Base-by-base conservation (phyloP, 2,113 vertebrate species). In the Alethe diademata region DNA sequence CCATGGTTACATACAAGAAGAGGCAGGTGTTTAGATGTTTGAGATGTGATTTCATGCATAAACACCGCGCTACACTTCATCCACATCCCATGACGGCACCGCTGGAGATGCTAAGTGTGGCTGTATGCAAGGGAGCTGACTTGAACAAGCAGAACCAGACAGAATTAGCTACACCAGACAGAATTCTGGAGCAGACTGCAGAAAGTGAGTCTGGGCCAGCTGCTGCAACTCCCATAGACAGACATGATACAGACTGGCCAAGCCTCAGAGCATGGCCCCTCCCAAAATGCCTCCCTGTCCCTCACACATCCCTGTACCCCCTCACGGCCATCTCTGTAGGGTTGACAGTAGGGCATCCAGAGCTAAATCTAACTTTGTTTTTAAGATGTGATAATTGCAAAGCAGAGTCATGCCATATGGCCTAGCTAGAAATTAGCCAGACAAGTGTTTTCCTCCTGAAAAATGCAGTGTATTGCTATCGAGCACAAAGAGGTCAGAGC, bases 21-120 rank as follows among this genome's bases (percentile, higher is more conserved):
- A 43, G 9, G 15, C 0, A 11, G 1, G 17, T 25, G 15, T 14
- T 62, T 1, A 33, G 58, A 2, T 48, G 31, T 33, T 62, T 1
- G 3, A 74, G 47, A 36, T 9, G 17, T 5, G 19, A 31, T 36
- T 62, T 58, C 33, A 50, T 3, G 14, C 19, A 43, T 5, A 45
- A 48, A 19, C 17, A 11, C 4, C 13, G 22, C 0, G 0, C 53
- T n/a, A 14, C 14, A 11, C 14, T 53, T 31, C 40, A 62, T 8
- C 11, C 35, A 35, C 20, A 31, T 57, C 24, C 31, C n/a, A 10
- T 0, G 11, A 11, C 1, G 33, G 15, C n/a, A 43, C 20, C 25
- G 53, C 74, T 53, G 42, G 43, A 84, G 36, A 8, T 35, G 42
- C 35, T 1, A 2, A 18, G 20, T 0, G 0, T 6, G 16, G 40